Percentiles rank a stretch among this genome's conserved stretches.
phyloP scores from a whole-genome alignment of 2,888 invertebrate genomes.

The Trichogramma dendrolimi region DNA sequence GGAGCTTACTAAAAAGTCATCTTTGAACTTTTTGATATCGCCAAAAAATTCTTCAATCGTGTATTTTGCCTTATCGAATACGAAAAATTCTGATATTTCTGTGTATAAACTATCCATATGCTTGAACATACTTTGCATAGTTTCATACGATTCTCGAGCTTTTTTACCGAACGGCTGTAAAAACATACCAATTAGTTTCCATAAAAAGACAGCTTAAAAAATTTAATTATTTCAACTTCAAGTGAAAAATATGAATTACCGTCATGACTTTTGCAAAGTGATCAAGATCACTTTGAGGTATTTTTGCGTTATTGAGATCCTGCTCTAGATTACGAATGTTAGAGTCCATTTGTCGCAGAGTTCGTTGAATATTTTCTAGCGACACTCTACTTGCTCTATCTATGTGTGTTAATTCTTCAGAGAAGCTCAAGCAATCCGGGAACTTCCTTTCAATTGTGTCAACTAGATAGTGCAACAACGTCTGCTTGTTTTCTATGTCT shows the following conservation, averaged over 20 bases:
- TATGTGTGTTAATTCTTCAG: slow-evolving; percentile 85
- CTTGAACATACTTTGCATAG: slow-evolving; percentile 88
- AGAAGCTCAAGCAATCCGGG: slow-evolving; percentile 77
- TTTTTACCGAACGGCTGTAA: slow-evolving; percentile 67
- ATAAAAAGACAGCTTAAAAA: neutral
- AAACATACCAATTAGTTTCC: neutral
- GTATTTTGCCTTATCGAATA: slow-evolving; percentile 90
- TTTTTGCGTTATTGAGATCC: slow-evolving; percentile 79
- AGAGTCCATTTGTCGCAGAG: slow-evolving; percentile 79
- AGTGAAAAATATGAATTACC: slow-evolving; percentile 61
- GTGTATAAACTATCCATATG: slow-evolving; percentile 86
- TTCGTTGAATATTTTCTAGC: slow-evolving; percentile 75
- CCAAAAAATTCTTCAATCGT: slow-evolving; percentile 92
- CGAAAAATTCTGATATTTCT: slow-evolving; percentile 82
- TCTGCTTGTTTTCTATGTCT: slow-evolving; percentile 87
- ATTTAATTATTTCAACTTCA: neutral
- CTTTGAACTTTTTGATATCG: slow-evolving; percentile 92
- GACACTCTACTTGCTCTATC: slow-evolving; percentile 85
- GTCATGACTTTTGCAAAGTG: slow-evolving; percentile 83
- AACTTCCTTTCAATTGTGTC: slow-evolving; percentile 84
- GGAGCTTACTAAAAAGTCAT: slow-evolving; percentile 73
- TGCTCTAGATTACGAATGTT: slow-evolving; percentile 85
- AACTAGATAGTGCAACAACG: slow-evolving; percentile 86
- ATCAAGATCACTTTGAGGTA: slow-evolving; percentile 78
- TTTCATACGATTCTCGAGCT: slow-evolving; percentile 80